Conservation (phyloP, 2,888 invertebrate species). For the Venustoraphidia nigricollis region DNA sequence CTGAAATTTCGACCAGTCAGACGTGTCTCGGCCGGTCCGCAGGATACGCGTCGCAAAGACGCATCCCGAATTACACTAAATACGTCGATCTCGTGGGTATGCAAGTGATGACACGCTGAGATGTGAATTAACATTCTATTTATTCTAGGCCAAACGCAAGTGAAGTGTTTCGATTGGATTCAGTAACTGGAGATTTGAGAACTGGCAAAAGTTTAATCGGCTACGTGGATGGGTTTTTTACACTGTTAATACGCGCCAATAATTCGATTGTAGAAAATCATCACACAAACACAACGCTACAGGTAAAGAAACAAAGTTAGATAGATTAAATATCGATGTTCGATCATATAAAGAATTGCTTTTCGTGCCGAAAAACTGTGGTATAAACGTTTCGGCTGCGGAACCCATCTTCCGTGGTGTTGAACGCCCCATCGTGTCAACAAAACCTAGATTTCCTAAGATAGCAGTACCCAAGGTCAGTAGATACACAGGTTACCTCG, state of each 20-base stretch:
- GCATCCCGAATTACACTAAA: background rate
- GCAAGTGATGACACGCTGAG: too few relatives aligned
- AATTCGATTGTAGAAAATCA: conserved; percentile 37
- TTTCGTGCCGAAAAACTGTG: too few relatives aligned
- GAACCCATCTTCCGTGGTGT: too few relatives aligned
- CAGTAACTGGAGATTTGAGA: conserved; percentile 52
- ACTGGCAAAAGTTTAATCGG: conserved; percentile 50
- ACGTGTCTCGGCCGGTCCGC: background rate
- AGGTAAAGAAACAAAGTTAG: conserved; percentile 20
- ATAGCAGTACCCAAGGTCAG: too few relatives aligned
- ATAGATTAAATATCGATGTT: background rate
- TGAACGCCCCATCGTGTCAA: too few relatives aligned
- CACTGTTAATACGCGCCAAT: conserved; percentile 41
- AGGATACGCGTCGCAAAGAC: background rate
- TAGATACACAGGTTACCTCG: too few relatives aligned
- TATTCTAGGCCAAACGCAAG: conserved; percentile 24
- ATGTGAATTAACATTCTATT: background rate
- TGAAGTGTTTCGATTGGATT: conserved; percentile 45
- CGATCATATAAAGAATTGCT: background rate
- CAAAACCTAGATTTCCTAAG: too few relatives aligned
- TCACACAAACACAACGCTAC: conserved; percentile 35
- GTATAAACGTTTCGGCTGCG: too few relatives aligned
- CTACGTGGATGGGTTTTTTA: conserved; percentile 41
- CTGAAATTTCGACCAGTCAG: too few relatives aligned
- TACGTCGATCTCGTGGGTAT: too few relatives aligned